phyloP scores from a whole-genome alignment of 2,888 invertebrate genomes.

The Platycheirus albimanus region DNA sequence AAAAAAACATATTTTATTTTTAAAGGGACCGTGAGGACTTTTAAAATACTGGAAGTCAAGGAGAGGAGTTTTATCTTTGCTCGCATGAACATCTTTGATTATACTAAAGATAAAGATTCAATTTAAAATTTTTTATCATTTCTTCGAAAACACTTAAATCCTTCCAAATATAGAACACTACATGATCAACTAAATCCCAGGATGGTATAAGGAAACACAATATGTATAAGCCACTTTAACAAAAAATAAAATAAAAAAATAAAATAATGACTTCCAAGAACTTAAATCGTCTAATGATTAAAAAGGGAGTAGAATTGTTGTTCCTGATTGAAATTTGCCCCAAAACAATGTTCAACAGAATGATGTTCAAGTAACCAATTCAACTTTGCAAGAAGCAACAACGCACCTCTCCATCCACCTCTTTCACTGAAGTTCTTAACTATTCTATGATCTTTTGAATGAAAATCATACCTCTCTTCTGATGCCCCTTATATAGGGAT shows the following conservation, averaged over 20 bases:
- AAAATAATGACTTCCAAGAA: neutral
- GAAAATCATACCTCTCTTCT: constrained; percentile 8
- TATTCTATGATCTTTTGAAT: constrained; percentile 19
- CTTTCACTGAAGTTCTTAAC: neutral
- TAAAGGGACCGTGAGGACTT: too few species aligned
- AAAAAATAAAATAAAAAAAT: neutral
- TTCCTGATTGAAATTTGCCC: constrained; percentile 33
- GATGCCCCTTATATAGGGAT: neutral
- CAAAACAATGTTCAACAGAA: constrained; percentile 29
- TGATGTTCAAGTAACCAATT: constrained; percentile 42
- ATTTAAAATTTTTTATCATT: too few species aligned
- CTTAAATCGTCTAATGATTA: constrained; percentile 44
- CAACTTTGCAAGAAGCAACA: constrained; percentile 29
- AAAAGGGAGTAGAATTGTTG: constrained; percentile 32
- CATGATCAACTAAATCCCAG: too few species aligned
- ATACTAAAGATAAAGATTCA: too few species aligned
- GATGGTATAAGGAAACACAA: too few species aligned
- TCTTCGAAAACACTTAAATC: too few species aligned
- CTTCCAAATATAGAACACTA: neutral
- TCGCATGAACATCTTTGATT: too few species aligned
- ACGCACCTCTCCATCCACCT: neutral
- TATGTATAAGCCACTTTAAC: neutral
- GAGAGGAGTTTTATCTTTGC: too few species aligned
- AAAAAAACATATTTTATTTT: too few species aligned
- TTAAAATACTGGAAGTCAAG: too few species aligned